A percentile compares a stretch with the other conserved stretches of the same genome.
Conservation (phyloP, 1,140 invertebrate species). For the Nasonia longicornis region DNA sequence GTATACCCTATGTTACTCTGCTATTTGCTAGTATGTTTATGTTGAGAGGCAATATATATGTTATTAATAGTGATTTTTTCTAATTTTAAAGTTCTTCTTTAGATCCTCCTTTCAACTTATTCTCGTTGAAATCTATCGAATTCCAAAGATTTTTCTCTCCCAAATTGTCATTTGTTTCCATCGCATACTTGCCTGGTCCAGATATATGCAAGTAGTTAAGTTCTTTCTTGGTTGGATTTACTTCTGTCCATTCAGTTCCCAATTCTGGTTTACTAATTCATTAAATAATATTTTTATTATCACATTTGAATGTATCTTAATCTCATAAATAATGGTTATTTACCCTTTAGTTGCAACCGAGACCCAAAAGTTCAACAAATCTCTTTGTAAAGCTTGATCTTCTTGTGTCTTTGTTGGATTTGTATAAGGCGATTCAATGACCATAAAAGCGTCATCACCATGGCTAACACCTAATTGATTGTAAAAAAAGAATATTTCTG, state of each 20-base stretch:
- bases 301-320: constrained; percentile 2
- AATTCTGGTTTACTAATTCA: constrained; percentile 60
- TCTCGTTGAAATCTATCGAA: constrained; percentile 71
- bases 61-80: neutral
- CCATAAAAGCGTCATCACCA: constrained; percentile 70
- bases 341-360: constrained; percentile 72
- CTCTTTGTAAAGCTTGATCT: constrained; percentile 69
- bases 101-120: constrained; percentile 50
- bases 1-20: too few relatives aligned
- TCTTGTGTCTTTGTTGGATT: constrained; percentile 58
- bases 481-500: constrained; percentile 32
- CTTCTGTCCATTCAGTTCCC: constrained; percentile 57
- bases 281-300: constrained; percentile 30
- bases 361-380: constrained; percentile 70
- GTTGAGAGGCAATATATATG: neutral
- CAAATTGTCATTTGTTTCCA: constrained; percentile 67
- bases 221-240: constrained; percentile 61
- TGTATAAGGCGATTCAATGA: constrained; percentile 59
- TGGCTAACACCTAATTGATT: constrained; percentile 71
- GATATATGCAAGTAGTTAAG: constrained; percentile 70
- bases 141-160: constrained; percentile 72
- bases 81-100: constrained; percentile 50
- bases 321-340: constrained; percentile 49
- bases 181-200: constrained; percentile 63
- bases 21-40: too few relatives aligned